Evolutionary conservation across 2,113 vertebrate species (phyloP).

Genomic region (Lagenorhynchus albirostris): DNA sequence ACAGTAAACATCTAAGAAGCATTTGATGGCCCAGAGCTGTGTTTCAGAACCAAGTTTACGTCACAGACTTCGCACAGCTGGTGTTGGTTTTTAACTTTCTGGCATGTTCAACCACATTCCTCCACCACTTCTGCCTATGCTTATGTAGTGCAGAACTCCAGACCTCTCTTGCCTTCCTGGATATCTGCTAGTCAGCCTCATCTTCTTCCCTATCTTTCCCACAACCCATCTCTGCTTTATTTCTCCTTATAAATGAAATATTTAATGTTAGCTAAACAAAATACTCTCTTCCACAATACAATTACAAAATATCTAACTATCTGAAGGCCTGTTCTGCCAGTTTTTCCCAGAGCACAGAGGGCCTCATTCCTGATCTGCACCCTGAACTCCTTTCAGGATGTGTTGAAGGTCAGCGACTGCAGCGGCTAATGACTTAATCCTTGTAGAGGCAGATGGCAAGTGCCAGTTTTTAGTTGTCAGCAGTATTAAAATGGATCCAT

Average conservation of each 20-base stretch:
- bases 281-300: not conserved
- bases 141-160: not conserved
- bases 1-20: not conserved
- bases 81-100: not conserved
- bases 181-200: not conserved
- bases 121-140: no score
- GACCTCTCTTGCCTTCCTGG: not conserved
- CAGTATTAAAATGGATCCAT: not conserved
- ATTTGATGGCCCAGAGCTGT: not conserved
- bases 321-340: not conserved
- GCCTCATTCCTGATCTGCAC: not conserved
- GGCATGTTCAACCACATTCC: not conserved
- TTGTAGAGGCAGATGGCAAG: not conserved
- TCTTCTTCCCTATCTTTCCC: not conserved
- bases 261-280: not conserved
- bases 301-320: not conserved
- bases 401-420: not conserved
- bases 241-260: not conserved
- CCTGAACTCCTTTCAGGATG: not conserved
- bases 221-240: not conserved
- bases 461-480: not conserved
- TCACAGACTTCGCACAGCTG: not conserved
- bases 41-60: not conserved
- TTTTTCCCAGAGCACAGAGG: not conserved
- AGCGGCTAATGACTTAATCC: not conserved